A percentile compares a stretch with the other conserved stretches of the same genome.
These are phyloP conservation scores for Psammodynastes pulverulentus DNA, from an alignment of 2,113 vertebrate genomes.

Conservation along the genomic window DNA sequence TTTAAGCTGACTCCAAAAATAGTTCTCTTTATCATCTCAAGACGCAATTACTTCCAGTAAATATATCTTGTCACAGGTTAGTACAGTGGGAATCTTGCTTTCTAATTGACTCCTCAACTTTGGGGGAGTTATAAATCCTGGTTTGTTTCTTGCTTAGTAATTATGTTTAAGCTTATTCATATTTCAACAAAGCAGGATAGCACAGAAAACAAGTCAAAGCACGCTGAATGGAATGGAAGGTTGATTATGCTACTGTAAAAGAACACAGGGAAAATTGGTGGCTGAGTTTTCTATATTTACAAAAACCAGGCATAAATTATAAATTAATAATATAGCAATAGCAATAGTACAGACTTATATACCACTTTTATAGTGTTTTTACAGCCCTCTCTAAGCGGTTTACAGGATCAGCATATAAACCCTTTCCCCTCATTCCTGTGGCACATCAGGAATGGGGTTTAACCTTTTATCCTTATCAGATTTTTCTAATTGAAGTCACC, in stretches of 20 bases:
- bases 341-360: too few relatives aligned
- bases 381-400: too few relatives aligned
- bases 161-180: not conserved
- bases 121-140: not conserved
- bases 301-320: not conserved
- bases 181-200: not conserved
- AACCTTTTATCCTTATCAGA: not conserved
- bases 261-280: not conserved
- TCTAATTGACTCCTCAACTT: not conserved
- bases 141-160: not conserved
- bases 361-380: too few relatives aligned
- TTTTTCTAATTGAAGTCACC: not conserved
- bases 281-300: not conserved
- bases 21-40: slow-evolving; percentile 33
- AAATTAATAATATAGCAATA: too few relatives aligned
- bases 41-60: slow-evolving; percentile 46
- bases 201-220: not conserved
- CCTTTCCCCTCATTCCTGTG: not conserved
- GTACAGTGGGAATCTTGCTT: slow-evolving; percentile 1
- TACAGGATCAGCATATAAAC: too few relatives aligned
- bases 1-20: slow-evolving; percentile 48
- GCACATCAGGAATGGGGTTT: not conserved
- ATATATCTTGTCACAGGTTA: slow-evolving; percentile 25
- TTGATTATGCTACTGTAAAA: not conserved
- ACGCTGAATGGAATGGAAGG: not conserved